Percentiles rank a stretch among this genome's conserved stretches.
phyloP scores from a whole-genome alignment of 1,140 invertebrate genomes.

The Zophobas morio region DNA sequence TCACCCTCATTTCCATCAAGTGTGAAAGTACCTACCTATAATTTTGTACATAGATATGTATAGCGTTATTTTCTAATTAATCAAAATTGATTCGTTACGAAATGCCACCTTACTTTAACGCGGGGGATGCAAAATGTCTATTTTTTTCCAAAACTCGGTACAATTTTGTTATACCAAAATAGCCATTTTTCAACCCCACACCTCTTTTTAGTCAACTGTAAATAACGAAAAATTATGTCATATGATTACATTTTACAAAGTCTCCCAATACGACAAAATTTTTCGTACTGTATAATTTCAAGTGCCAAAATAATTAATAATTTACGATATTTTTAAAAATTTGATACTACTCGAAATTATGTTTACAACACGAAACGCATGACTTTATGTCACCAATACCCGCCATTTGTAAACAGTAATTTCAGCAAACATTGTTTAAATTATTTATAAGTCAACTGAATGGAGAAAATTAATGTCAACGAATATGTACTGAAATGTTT shows the following conservation, averaged over 20 bases:
- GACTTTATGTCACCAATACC: background rate
- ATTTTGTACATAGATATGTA: slow-evolving; percentile 49
- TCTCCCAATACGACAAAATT: slow-evolving; percentile 39
- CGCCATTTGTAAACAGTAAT: slow-evolving; percentile 21
- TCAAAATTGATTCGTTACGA: slow-evolving; percentile 31
- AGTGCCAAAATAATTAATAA: slow-evolving; percentile 44
- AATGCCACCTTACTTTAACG: slow-evolving; percentile 16
- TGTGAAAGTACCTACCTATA: slow-evolving; percentile 38
- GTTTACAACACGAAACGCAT: background rate
- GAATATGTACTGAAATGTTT: slow-evolving; percentile 40
- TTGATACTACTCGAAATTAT: slow-evolving; percentile 36
- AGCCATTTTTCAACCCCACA: slow-evolving; percentile 17
- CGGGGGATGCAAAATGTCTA: slow-evolving; percentile 16
- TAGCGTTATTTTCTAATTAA: slow-evolving; percentile 47
- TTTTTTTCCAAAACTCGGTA: background rate
- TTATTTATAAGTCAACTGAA: slow-evolving; percentile 41
- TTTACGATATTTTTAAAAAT: slow-evolving; percentile 25
- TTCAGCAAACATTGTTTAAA: slow-evolving; percentile 28
- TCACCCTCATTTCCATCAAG: slow-evolving; percentile 37
- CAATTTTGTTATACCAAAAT: background rate
- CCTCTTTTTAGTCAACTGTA: slow-evolving; percentile 37
- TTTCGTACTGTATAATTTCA: slow-evolving; percentile 45
- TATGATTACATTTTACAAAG: slow-evolving; percentile 18
- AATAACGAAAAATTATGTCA: slow-evolving; percentile 47
- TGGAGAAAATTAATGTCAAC: slow-evolving; percentile 34